Evolutionary conservation across 1,140 invertebrate genomes (phyloP), one percentile per base, ranked within the genome.

Genomic region (Aplysia californica): DNA sequence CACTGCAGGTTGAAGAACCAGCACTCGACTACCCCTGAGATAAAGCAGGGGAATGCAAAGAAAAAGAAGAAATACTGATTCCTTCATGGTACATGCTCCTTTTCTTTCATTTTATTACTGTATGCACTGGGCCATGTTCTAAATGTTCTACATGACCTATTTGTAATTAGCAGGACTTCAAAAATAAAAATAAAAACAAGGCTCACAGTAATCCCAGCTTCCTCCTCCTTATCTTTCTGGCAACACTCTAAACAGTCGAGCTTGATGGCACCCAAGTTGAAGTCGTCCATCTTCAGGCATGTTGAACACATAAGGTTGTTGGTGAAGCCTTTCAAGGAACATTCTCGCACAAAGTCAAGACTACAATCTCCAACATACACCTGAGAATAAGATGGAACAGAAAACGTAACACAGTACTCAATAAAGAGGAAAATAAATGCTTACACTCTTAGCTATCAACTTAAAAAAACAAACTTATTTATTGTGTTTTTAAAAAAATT

Each of bases 271-370:
- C 59, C 92, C 69, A 98, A 90, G 66, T 94, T 92, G 88, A 94
- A 96, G 79, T 95, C 93, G 71, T 93, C 92, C 33, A 97, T 90
- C 86, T 95, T 93, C 84, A 96, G 94, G 91, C 97, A 98, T 0
- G 94, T 95, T 10, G 95, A 95, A 88, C 96, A 98, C 81, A 96
- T 88, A 72, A 98, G 90, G 88, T 95, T 95, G 91, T 95, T 95
- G 61, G 96, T 95, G 77, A 96, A 96, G 21, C 96, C 97, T 61
- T 96, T 86, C n/a, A 92, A 89, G 87, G 93, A 93, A 89, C 96
- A 98, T 86, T 97, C 95, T 87, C 95, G 94, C 38, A 93, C 92
- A 3, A 93, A 92, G 88, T 94, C 94, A 84, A 95, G 92, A n/a
- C 80, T 81, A 55, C 83, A 76, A 20, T 82, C 81, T 68, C 79